Base-by-base conservation (phyloP, 2,797 vertebrate genomes). In the Acomys russatus region DNA sequence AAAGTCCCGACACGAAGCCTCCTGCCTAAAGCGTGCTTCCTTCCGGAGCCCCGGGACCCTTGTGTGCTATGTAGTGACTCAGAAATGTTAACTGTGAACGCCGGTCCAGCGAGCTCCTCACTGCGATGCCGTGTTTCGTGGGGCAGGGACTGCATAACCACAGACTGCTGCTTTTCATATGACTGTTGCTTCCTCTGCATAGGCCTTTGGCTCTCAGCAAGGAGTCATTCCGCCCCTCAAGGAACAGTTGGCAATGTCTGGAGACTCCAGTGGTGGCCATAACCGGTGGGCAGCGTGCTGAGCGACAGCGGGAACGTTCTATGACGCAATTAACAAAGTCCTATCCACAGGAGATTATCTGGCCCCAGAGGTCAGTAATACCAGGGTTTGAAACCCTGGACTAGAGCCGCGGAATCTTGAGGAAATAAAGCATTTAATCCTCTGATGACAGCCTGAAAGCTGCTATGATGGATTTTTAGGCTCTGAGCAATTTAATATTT, bases 391-490 rank as follows among this genome's bases (percentile, higher is more conserved):
- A 92, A 63, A 83, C 33, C 59, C 64, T 66, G 88, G 87, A 83
- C 38, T 7, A 28, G 25, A 86, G 82, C 79, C 94, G 63, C 0
- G 9, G 91, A 90, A 10, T 49, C 85, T 14, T 2, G 38, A 91
- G 84, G 30, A 87, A 93, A 89, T 59, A 71, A 68, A 79, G 90
- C 56, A 22, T 44, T 73, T 56, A 80, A 68, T 83, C 80, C 92
- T 90, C 91, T 64, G 85, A 76, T 49, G 91, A 85, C 35, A 96
- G 44, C 70, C 94, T 59, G n/a, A 56, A 88, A 93, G 61, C 51
- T 10, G 63, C 80, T 11, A 3, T 18, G 68, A 70, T 49, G 74
- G 92, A 91, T 83, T 92, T 44, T 74, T 80, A 93, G 92, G 76
- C 54, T 70, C 89, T 1, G 38, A 3, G 80, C 86, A 77, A 91